Base-by-base conservation (phyloP, 2,888 invertebrate species). In the Volucella inflata region DNA sequence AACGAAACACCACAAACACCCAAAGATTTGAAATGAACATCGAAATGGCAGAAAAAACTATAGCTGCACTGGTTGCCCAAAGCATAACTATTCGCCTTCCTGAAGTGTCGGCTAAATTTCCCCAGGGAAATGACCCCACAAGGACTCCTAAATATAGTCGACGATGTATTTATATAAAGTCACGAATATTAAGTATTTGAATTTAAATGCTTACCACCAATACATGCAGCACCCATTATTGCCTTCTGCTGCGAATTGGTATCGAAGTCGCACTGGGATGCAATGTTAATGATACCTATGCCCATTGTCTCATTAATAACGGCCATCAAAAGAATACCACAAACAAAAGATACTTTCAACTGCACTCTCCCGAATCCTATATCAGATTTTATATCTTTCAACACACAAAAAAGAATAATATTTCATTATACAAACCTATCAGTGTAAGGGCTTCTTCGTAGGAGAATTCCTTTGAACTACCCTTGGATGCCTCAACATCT, bases 261-360 rank as follows among this genome's bases (percentile, higher is more conserved):
- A 2, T 93, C 89, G 59, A 95, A 93, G 90, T 95, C 95, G 88
- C 95, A 95, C 91, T 95, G 95, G 0, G 95, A 95, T 0, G 95
- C 94, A 11, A 95, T 95, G 68, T 94, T 93, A 64, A 95, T 94
- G 88, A 95, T 95, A 74, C 95, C 94, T 90, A 95, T 93, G 1
- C 94, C 94, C 92, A 95, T 93, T 11, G 94, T 95, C 91, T 95
- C 95, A 91, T 95, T 94, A 82, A 95, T 95, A 87, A 95, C 94
- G 57, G 94, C 94, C 94, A 95, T 94, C 11, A 95, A 91, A 44
- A 95, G 93, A 8, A 94, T 90, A 0, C 95, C 95, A 12, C 94
- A 93, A 62, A 94, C 93, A 67, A 95, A 87, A 88, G 95, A 92
- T 53, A 95, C 93, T 40, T 93, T 90, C 72, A 94, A 90, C 89